Evolutionary conservation across 2,113 vertebrate species (phyloP), one percentile per base, ranked within the genome.

Genomic region (Psettodes erumei): DNA sequence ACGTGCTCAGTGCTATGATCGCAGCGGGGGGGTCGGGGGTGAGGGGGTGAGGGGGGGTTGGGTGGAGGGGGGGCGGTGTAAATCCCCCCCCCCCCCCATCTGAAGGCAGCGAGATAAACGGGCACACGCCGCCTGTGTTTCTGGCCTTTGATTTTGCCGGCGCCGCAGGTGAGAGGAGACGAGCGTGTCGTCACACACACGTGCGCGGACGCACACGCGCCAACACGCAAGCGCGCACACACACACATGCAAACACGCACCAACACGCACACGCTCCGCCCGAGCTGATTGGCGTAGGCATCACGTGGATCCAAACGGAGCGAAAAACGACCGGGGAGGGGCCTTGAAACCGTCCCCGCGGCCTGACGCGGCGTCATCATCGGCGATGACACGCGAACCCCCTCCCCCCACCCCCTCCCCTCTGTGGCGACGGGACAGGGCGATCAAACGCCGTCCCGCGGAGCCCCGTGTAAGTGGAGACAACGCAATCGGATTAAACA

Each of bases 91-190:
- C 60, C 79, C 81, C 75, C 90, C 79, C 68, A 55, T 85, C 73
- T 84, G 72, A 79, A 81, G 71, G 54, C 28, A 55, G 58, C 23
- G 81, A 90, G 82, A 90, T 84, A 86, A 90, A 90, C 71, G 78
- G 86, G 75, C 78, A 77, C 72, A 76, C 72, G 66, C 65, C 77
- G n/a, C 83, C 76, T 76, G 33, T 70, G 59, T 78, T 86, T 67
- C 83, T 86, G 69, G 56, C 74, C 86, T 91, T 89, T 91, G 88
- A 92, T 89, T 89, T 63, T 71, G 84, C 27, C 60, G 60, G 85
- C 28, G 23, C 45, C n/a, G 73, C 84, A 84, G 60, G 69, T 54
- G 40, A 43, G 63, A 5, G 71, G 50, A 56, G 59, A 54, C 53
- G 56, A 88, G 71, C 77, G 73, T 73, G 65, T 59, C 43, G 71